phyloP scores from a whole-genome alignment of 2,888 invertebrate genomes.

The Lathronympha strigana region DNA sequence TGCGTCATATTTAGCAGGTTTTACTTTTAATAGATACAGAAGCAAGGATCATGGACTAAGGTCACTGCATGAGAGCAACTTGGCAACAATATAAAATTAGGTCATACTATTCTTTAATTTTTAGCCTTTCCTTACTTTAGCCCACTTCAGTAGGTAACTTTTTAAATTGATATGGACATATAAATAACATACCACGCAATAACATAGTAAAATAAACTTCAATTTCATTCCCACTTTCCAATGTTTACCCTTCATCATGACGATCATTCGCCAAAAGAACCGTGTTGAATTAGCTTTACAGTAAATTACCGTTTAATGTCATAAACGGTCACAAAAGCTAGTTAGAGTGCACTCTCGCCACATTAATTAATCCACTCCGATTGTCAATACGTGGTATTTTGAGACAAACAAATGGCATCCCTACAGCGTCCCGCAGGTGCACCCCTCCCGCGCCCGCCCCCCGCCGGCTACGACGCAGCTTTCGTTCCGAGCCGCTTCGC shows the following conservation, averaged over 20 bases:
- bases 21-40: background rate
- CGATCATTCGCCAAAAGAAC: background rate
- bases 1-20: background rate
- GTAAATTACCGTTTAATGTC: background rate
- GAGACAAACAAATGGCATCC: constrained; percentile 42
- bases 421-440: constrained; percentile 73
- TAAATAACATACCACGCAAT: background rate
- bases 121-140: too few species aligned
- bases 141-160: too few species aligned
- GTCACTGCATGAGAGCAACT: background rate
- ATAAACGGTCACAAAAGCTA: constrained; percentile 6
- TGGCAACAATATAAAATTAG: too few species aligned
- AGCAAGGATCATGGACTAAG: background rate
- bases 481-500: constrained; percentile 48
- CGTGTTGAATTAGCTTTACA: background rate
- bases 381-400: constrained; percentile 39
- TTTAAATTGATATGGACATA: too few species aligned
- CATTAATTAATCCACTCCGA: constrained; percentile 30
- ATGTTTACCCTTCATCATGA: background rate
- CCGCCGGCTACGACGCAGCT: constrained; percentile 54
- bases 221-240: background rate
- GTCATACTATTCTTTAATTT: too few species aligned
- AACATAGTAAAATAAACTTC: background rate
- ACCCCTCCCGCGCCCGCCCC: constrained; percentile 59
- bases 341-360: background rate